Percentiles rank a stretch among this genome's conserved stretches.
These are phyloP conservation scores for Drepana falcataria DNA, from an alignment of 2,888 invertebrate genomes.

Conservation along the genomic window DNA sequence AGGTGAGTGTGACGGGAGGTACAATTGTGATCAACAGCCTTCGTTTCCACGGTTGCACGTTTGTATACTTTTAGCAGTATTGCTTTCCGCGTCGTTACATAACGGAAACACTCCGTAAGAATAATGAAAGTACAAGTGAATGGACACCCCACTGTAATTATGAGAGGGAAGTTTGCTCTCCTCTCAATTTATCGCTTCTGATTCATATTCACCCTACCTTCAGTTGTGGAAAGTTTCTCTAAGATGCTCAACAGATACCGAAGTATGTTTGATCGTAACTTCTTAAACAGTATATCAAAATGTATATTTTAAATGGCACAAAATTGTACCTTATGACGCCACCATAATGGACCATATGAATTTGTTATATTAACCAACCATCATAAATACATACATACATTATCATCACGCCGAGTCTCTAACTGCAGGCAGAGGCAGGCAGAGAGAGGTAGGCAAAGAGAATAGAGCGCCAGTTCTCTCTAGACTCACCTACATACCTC, in stretches of 20 bases:
- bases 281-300: not conserved
- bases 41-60: not conserved
- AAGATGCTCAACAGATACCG: conserved; percentile 39
- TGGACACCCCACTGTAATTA: conserved; percentile 71
- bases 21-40: too few species aligned
- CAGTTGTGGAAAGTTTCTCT: conserved; percentile 13
- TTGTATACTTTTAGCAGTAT: not conserved
- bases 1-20: too few species aligned
- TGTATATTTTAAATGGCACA: too few species aligned
- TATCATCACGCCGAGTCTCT: too few species aligned
- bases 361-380: too few species aligned
- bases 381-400: too few species aligned
- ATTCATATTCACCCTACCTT: conserved; percentile 35
- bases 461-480: too few species aligned
- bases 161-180: conserved; percentile 53
- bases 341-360: too few species aligned
- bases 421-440: too few species aligned
- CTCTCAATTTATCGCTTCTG: conserved; percentile 55
- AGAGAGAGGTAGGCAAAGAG: too few species aligned
- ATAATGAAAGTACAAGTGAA: conserved; percentile 75
- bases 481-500: too few species aligned
- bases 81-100: conserved; percentile 6
- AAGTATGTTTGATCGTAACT: conserved; percentile 21
- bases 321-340: too few species aligned
- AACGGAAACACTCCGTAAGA: conserved; percentile 45